phyloP scores from a whole-genome alignment of 2,888 invertebrate species.

The Buathra laborator region DNA sequence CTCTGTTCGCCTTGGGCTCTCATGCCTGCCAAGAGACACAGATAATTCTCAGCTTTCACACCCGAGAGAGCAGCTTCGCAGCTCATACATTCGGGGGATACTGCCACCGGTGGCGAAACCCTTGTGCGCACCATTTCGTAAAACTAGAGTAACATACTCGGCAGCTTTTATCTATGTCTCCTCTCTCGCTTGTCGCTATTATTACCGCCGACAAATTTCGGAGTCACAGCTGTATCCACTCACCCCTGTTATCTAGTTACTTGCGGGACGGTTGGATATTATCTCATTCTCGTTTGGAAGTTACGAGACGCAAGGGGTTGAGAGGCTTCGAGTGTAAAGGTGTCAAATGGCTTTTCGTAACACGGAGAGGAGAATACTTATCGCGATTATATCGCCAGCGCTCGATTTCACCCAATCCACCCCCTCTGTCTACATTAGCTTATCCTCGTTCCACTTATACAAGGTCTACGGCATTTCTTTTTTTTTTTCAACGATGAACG shows the following conservation, averaged over 20 bases:
- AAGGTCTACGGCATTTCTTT: too few relatives aligned
- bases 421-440: background rate
- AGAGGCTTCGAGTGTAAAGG: background rate
- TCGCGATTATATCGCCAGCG: background rate
- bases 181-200: background rate
- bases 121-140: conserved; percentile 4
- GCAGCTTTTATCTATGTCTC: background rate
- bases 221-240: conserved; percentile 34
- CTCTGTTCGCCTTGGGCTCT: background rate
- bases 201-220: conserved; percentile 28
- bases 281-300: background rate
- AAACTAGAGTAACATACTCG: background rate
- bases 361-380: background rate
- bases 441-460: background rate
- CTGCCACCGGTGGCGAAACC: background rate
- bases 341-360: background rate
- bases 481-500: too few relatives aligned
- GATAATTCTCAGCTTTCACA: background rate
- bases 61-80: background rate
- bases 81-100: background rate
- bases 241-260: conserved; percentile 1
- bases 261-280: background rate
- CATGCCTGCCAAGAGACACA: background rate
- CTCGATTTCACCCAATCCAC: too few relatives aligned
- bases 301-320: conserved; percentile 18